Percentiles rank a stretch among this genome's conserved stretches.
Evolutionary conservation across 1,140 invertebrate genomes (phyloP).

Genomic region (Manduca sexta): DNA sequence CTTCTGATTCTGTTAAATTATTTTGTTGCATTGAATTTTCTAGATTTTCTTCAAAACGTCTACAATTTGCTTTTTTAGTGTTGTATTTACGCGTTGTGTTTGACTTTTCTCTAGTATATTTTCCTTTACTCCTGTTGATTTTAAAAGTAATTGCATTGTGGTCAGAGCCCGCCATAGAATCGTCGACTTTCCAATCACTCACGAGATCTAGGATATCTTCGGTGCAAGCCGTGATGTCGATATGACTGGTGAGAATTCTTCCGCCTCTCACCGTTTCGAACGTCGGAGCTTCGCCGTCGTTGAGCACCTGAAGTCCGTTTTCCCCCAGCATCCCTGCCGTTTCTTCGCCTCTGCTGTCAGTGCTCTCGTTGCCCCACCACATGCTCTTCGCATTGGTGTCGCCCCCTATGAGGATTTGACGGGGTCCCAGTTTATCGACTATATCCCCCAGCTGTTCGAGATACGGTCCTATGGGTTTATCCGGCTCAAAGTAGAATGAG

Average conservation of each 20-base stretch:
- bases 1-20: neutral
- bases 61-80: conserved; percentile 11
- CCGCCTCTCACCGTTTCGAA: neutral
- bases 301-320: neutral
- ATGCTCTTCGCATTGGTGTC: too few species aligned
- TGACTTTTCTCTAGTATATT: neutral
- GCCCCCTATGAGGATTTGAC: too few species aligned
- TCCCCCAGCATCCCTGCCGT: neutral
- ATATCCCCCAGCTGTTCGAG: neutral
- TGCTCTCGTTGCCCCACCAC: too few species aligned
- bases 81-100: conserved; percentile 13
- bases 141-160: conserved; percentile 13
- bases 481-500: too few species aligned
- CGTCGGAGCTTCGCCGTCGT: neutral
- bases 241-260: conserved; percentile 12
- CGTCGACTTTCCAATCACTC: conserved; percentile 2
- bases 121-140: conserved; percentile 1
- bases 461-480: too few species aligned
- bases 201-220: conserved; percentile 5
- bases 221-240: conserved; percentile 23
- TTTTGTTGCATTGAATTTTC: neutral
- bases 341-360: neutral
- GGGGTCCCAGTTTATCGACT: neutral
- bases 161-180: conserved; percentile 8
- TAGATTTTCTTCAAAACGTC: neutral